These are phyloP conservation scores for Anguilla pacifica DNA, from an alignment of 2,797 vertebrate genomes.

Conservation along the genomic window DNA sequence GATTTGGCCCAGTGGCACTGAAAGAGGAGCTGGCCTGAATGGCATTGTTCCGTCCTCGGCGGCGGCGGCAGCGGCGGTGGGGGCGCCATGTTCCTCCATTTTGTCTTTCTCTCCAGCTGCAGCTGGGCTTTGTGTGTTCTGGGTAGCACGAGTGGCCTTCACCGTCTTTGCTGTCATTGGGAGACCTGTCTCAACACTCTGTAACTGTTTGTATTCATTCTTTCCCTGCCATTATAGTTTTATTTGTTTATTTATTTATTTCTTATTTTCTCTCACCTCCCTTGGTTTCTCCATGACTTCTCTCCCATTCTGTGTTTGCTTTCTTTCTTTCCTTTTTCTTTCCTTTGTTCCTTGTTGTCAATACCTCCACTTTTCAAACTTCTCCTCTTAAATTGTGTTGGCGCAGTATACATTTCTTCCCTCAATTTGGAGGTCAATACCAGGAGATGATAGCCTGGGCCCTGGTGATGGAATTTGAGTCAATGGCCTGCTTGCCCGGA, in stretches of 20 bases:
- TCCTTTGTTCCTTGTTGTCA: constrained; percentile 20
- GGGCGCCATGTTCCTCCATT: constrained; percentile 38
- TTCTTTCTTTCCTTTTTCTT: constrained; percentile 27
- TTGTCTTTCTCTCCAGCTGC: constrained; percentile 54
- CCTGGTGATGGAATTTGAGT: constrained; percentile 41
- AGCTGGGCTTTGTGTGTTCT: constrained; percentile 52
- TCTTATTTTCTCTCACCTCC: constrained; percentile 24
- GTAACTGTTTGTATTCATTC: constrained; percentile 17
- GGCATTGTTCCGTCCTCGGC: constrained; percentile 56
- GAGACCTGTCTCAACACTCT: constrained; percentile 21
- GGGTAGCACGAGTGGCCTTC: constrained; percentile 48
- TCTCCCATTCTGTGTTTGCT: constrained; percentile 14
- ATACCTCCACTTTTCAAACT: constrained; percentile 28
- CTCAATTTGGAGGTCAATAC: constrained; percentile 28
- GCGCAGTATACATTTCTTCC: constrained; percentile 16
- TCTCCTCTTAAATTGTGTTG: constrained; percentile 22
- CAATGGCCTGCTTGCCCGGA: constrained; percentile 21
- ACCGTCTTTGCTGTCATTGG: constrained; percentile 36
- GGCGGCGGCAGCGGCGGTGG: neutral
- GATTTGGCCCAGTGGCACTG: constrained; percentile 44
- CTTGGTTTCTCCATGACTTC: neutral
- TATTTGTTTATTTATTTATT: neutral
- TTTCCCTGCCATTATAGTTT: neutral
- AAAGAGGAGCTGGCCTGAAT: constrained; percentile 51
- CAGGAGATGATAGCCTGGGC: constrained; percentile 36